A percentile compares a stretch with the other conserved stretches of the same genome.
Evolutionary conservation across 2,888 invertebrate species (phyloP).

Genomic region (Hydrotaea cyrtoneurina): DNA sequence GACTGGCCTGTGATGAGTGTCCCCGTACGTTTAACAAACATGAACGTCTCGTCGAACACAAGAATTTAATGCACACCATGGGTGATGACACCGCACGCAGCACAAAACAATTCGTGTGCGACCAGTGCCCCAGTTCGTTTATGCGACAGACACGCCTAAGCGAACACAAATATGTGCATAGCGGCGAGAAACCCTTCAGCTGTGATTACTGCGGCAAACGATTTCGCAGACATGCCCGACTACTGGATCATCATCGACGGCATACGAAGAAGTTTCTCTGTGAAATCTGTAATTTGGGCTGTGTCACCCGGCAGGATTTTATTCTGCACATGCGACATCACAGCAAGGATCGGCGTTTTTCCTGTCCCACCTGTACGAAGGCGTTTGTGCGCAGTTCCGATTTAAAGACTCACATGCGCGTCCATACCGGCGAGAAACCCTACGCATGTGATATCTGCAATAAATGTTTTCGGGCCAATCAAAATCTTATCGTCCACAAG

Average conservation of each 20-base stretch:
- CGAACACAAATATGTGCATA: slow-evolving; percentile 77
- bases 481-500: slow-evolving; percentile 77
- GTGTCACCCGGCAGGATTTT: slow-evolving; percentile 76
- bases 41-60: too few relatives aligned
- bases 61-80: too few relatives aligned
- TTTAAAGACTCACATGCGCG: slow-evolving; percentile 75
- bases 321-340: slow-evolving; percentile 78
- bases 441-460: slow-evolving; percentile 76
- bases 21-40: too few relatives aligned
- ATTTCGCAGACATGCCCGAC: slow-evolving; percentile 77
- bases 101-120: slow-evolving; percentile 71
- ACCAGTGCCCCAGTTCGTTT: slow-evolving; percentile 74
- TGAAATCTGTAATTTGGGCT: slow-evolving; percentile 74
- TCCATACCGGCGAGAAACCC: slow-evolving; percentile 78
- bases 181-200: slow-evolving; percentile 78
- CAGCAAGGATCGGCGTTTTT: slow-evolving; percentile 76
- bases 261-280: slow-evolving; percentile 77
- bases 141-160: slow-evolving; percentile 74
- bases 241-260: slow-evolving; percentile 76
- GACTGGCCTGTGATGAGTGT: too few relatives aligned
- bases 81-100: not conserved
- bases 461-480: slow-evolving; percentile 76
- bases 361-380: slow-evolving; percentile 75
- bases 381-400: slow-evolving; percentile 77
- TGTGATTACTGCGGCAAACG: slow-evolving; percentile 75